These are phyloP conservation scores for Stichodactyla mertensii DNA, from an alignment of 64 coral and sea anemone species.

Conservation along the genomic window DNA sequence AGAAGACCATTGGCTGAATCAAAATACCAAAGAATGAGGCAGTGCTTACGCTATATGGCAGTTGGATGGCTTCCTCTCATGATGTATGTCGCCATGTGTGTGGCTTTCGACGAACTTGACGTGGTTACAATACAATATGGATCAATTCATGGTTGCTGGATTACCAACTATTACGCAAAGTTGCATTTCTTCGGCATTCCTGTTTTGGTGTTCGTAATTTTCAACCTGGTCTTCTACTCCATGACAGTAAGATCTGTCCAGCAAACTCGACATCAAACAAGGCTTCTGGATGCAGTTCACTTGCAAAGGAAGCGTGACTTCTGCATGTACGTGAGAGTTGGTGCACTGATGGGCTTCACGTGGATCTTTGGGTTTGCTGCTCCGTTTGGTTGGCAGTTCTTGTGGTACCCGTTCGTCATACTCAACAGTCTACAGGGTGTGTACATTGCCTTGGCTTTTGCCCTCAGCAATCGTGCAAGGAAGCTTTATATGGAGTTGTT, in stretches of 20 bases:
- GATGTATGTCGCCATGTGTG: not conserved
- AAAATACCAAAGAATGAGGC: not conserved
- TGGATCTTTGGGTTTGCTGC: conserved; percentile 27
- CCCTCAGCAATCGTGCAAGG: no score
- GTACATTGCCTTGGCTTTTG: no score
- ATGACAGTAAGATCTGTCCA: conserved; percentile 39
- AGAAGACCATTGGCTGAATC: not conserved
- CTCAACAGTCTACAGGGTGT: no score
- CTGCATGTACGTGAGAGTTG: conserved; percentile 26
- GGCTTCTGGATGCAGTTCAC: not conserved
- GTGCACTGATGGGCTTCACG: conserved; percentile 26
- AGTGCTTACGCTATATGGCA: conserved; percentile 31
- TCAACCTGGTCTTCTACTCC: conserved; percentile 18
- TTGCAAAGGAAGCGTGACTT: not conserved
- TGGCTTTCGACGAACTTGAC: conserved; percentile 37
- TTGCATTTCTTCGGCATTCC: conserved; percentile 22
- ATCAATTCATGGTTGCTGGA: conserved; percentile 20
- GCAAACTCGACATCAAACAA: conserved; percentile 4
- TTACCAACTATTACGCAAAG: not conserved
- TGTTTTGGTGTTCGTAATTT: not conserved
- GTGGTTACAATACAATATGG: conserved; percentile 41
- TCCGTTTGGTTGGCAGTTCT: not conserved
- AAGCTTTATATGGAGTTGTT: no score
- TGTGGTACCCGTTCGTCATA: no score
- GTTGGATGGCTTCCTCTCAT: conserved; percentile 42